phyloP scores from a whole-genome alignment of 2,797 vertebrate genomes.

The Rachycentron canadum region DNA sequence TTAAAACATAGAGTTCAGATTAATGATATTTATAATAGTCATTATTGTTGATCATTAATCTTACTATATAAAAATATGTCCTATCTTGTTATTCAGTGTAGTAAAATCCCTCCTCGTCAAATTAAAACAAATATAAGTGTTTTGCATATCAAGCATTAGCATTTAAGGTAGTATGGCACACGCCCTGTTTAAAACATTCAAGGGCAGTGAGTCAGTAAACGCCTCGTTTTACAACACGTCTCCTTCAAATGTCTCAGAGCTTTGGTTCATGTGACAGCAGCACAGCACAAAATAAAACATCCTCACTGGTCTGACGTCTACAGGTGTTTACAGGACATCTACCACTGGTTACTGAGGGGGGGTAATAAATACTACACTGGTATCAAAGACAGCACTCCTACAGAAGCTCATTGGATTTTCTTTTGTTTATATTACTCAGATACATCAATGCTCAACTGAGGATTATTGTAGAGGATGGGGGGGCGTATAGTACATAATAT shows the following conservation, averaged over 20 bases:
- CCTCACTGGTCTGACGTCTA: slow-evolving; percentile 92
- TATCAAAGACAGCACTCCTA: slow-evolving; percentile 89
- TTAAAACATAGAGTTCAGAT: slow-evolving; percentile 88
- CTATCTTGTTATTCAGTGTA: slow-evolving; percentile 77
- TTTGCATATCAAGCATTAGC: slow-evolving; percentile 96
- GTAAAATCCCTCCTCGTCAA: slow-evolving; percentile 81
- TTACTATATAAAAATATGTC: slow-evolving; percentile 89
- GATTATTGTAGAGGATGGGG: slow-evolving; percentile 78
- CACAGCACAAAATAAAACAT: slow-evolving; percentile 67
- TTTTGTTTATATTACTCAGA: slow-evolving; percentile 89
- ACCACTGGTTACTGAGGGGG: slow-evolving; percentile 86
- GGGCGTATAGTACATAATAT: slow-evolving; percentile 86
- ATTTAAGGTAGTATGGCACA: slow-evolving; percentile 98
- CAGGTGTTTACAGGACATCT: slow-evolving; percentile 87
- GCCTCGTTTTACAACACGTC: slow-evolving; percentile 83
- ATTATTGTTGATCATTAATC: slow-evolving; percentile 66
- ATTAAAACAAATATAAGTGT: slow-evolving; percentile 89
- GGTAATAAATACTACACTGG: slow-evolving; percentile 81
- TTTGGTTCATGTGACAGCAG: slow-evolving; percentile 94
- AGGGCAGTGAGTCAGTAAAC: slow-evolving; percentile 86
- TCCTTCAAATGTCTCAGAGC: slow-evolving; percentile 85
- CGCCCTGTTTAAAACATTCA: slow-evolving; percentile 88
- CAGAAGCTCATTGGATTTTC: slow-evolving; percentile 82
- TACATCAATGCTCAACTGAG: slow-evolving; percentile 86
- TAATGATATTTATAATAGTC: slow-evolving; percentile 50